Base-by-base conservation (phyloP, 92 coral and sea anemone species). In the Porites divaricata region DNA sequence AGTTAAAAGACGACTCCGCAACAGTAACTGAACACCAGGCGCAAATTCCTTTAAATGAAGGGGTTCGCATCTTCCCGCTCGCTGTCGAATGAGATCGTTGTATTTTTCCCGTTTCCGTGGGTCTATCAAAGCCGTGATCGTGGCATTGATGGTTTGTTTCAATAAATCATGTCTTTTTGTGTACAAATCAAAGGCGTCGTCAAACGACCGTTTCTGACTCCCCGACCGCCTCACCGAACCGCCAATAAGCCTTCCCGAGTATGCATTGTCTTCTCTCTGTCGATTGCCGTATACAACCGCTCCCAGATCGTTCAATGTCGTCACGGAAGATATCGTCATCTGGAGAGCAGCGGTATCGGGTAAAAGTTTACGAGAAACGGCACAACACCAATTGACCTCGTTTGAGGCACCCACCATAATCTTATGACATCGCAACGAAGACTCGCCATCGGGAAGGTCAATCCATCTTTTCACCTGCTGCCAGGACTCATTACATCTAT, bases 301-400 rank as follows among this genome's bases (percentile, higher is more conserved):
- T 45, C 63, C 78, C 9, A 52, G 17, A 22, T 74, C 78, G 35
- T 17, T 6, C 63, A 22, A 2, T 8, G 7, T 54, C 1, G 53
- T 13, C 21, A 74, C 35, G 15, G 61, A 11, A 6, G 63, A 10
- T 2, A 5, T 11, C 35, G 63, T 74, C 62, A 52, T 12, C 45
- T 23, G n/a, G n/a, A 74, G 63, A 11, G 61, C 50, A 22, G 51
- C 63, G 4, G 78, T 45, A 3, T 74, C 63, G 10, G 78, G 62
- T 4, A 74, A 19, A 54, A 41, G 78, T 21, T 74, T 52, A 10
- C 63, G 78, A 35, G 78, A 52, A 52, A 74, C 53, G 2, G 78
- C 63, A 26, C 78, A 74, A 52, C 78, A 74, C 78, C 78, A 74
- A 1, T 12, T 24, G 41, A 63, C 63, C 22, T 74, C 78, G 49